Percentiles rank a stretch among this genome's conserved stretches.
These are phyloP conservation scores for Tricholaema leucomelas DNA, from an alignment of 2,113 vertebrate species.

Conservation along the genomic window DNA sequence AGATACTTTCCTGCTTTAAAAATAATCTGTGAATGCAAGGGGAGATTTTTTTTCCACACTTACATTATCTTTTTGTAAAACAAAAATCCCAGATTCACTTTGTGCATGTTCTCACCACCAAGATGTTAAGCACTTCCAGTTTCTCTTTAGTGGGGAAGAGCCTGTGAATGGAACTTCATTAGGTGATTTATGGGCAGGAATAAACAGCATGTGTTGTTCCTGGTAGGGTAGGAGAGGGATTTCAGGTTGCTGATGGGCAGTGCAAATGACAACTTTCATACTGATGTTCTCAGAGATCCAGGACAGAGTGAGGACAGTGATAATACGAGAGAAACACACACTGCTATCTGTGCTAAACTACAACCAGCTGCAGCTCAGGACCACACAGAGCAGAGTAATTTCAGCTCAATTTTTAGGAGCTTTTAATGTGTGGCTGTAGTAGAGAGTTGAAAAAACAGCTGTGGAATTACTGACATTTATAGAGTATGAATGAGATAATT, in stretches of 20 bases:
- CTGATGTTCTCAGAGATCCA: not conserved
- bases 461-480: not conserved
- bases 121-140: not conserved
- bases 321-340: not conserved
- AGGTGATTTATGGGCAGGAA: not conserved
- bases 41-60: not conserved
- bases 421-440: not conserved
- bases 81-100: not conserved
- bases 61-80: not conserved
- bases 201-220: not conserved
- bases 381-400: not conserved
- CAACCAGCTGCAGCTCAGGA: not conserved
- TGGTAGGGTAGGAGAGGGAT: not conserved
- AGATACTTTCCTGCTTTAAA: not conserved
- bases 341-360: not conserved
- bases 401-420: not conserved
- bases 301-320: not conserved
- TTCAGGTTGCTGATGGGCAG: not conserved
- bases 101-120: not conserved
- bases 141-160: not conserved
- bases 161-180: not conserved
- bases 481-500: rapidly evolving
- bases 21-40: not conserved
- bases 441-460: not conserved
- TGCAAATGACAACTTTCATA: not conserved